Base-by-base conservation (phyloP, 2,888 invertebrate genomes). In the Athalia circularis region DNA sequence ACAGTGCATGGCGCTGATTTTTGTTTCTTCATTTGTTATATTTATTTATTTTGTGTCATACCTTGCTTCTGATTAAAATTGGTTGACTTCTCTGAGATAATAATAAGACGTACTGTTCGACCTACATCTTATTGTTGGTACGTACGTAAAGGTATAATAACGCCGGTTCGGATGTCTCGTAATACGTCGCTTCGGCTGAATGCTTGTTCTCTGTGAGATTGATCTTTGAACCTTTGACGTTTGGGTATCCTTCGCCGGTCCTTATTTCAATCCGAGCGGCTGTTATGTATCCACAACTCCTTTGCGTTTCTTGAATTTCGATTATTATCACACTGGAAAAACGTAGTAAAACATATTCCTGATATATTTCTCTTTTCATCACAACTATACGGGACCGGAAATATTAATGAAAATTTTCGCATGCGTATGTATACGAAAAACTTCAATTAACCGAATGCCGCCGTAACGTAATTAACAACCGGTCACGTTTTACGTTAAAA, bases 31-130 rank as follows among this genome's bases (percentile, higher is more conserved):
- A 29, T 29, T 29, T 29, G 29, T 29, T 29, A 1, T 2, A 29
- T 29, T 29, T 54, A 11, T 54, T 75, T 5, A 62, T 43, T 6
- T 81, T 61, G 70, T 83, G 84, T 5, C 29, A 2, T 29, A 29
- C 29, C 1, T 29, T 29, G 29, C 29, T 29, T 29, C 29, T 29
- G 29, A 29, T 29, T 29, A 29, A 29, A 29, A 29, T 29, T 2
- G 29, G 29, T 29, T 29, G 29, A 0, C 1, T 29, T 29, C 29
- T 29, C 29, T 29, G 29, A 29, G 29, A 29, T 29, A 29, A 29
- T 2, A 2, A 29, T 29, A 29, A 29, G 29, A 29, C 29, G 29
- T 29, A 29, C 29, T 29, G 29, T 29, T 29, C 29, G 29, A 29
- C 29, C 29, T 29, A 29, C 29, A 29, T 29, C 29, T 29, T 29